Evolutionary conservation across 2,888 invertebrate genomes (phyloP).

Genomic region (Oxytorus armatus): DNA sequence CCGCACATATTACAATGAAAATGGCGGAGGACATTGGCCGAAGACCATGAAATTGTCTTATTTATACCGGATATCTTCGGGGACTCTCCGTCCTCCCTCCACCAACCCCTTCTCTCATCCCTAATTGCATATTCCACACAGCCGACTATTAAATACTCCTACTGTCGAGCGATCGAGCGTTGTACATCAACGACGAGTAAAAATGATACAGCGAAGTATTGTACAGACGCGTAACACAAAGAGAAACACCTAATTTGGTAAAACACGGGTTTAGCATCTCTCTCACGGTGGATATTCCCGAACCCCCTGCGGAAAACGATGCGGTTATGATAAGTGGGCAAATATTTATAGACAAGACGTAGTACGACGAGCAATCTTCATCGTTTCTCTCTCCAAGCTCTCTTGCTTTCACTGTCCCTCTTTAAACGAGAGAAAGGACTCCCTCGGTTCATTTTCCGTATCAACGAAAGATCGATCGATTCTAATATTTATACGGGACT

Average conservation of each 20-base stretch:
- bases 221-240: neutral
- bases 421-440: neutral
- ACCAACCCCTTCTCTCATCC: too few species aligned
- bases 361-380: slow-evolving; percentile 26
- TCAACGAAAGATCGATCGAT: slow-evolving; percentile 53
- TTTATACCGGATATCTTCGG: slow-evolving; percentile 32
- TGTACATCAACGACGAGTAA: neutral
- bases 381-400: neutral
- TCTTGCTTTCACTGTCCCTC: neutral
- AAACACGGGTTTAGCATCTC: slow-evolving; percentile 62
- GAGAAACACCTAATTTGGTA: slow-evolving; percentile 51
- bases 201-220: neutral
- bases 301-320: slow-evolving; percentile 41
- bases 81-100: neutral
- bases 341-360: slow-evolving; percentile 26
- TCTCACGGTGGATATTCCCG: slow-evolving; percentile 44
- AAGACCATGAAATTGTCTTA: slow-evolving; percentile 36
- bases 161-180: slow-evolving; percentile 41
- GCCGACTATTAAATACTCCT: slow-evolving; percentile 37
- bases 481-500: slow-evolving; percentile 1
- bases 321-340: slow-evolving; percentile 52
- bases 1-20: slow-evolving; percentile 43
- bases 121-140: slow-evolving; percentile 38
- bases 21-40: slow-evolving; percentile 15
- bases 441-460: too few species aligned